Conservation (phyloP, 1,140 invertebrate genomes). For the Monochamus saltuarius region DNA sequence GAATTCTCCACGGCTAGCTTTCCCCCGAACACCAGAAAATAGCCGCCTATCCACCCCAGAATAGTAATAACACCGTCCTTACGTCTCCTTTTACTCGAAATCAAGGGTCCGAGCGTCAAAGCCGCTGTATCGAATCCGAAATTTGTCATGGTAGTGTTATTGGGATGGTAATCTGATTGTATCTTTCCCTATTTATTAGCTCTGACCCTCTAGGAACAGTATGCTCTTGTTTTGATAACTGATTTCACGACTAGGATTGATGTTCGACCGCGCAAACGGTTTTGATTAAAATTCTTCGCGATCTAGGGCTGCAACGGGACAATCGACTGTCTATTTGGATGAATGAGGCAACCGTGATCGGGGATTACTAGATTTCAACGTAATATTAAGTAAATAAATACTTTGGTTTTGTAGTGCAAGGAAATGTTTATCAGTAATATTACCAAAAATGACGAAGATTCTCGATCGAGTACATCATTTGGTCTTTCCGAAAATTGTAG, state of each 20-base stretch:
- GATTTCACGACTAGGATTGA: background rate
- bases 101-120: background rate
- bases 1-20: background rate
- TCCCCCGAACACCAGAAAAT: conserved; percentile 1
- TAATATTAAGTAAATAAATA: too few species aligned
- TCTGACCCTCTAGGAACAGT: background rate
- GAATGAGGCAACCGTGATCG: too few species aligned
- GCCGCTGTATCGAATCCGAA: conserved; percentile 2
- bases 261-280: background rate
- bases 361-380: too few species aligned
- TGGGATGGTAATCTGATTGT: conserved; percentile 14
- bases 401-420: too few species aligned
- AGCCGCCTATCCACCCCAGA: background rate
- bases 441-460: too few species aligned
- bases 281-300: background rate
- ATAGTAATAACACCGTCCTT: background rate
- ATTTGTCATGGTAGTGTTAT: conserved; percentile 13
- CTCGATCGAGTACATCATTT: too few species aligned
- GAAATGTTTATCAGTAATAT: too few species aligned
- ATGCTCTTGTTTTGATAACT: conserved; percentile 6
- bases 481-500: too few species aligned
- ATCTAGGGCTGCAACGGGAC: background rate
- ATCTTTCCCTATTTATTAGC: conserved; percentile 5
- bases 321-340: background rate
- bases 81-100: background rate